phyloP scores from a whole-genome alignment of 2,113 vertebrate genomes.

The Pedionomus torquatus region DNA sequence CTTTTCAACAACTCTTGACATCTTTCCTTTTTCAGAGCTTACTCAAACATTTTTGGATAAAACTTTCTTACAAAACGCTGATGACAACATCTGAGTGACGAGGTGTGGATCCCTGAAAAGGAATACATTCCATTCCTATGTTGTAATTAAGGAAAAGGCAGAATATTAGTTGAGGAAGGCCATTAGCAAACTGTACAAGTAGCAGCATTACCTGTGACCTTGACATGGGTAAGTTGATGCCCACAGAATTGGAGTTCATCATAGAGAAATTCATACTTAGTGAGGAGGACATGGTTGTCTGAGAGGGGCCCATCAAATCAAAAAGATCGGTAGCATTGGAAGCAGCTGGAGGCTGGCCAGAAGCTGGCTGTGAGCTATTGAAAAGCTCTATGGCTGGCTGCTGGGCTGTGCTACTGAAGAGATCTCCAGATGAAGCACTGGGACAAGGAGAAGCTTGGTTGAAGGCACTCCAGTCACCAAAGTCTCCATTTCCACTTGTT shows the following conservation, averaged over 20 bases:
- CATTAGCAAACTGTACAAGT: background rate
- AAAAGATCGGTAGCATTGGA: conserved; percentile 85
- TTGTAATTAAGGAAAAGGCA: background rate
- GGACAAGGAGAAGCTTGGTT: conserved; percentile 81
- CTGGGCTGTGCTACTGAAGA: conserved; percentile 71
- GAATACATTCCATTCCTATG: background rate
- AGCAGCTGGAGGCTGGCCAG: conserved; percentile 66
- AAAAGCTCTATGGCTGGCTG: conserved; percentile 68
- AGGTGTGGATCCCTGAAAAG: background rate
- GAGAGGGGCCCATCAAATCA: conserved; percentile 89
- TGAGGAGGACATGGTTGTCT: conserved; percentile 85
- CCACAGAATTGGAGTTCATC: conserved; percentile 83
- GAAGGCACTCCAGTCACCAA: conserved; percentile 97
- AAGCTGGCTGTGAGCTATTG: conserved; percentile 46
- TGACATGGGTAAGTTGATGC: conserved; percentile 83
- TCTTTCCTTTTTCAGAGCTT: background rate
- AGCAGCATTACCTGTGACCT: conserved; percentile 84
- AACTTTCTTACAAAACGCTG: background rate
- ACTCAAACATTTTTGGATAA: background rate
- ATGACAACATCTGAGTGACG: background rate
- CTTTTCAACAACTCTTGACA: background rate
- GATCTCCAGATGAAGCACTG: conserved; percentile 68
- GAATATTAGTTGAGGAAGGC: background rate
- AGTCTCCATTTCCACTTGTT: conserved; percentile 87
- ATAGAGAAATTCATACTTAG: conserved; percentile 95